Evolutionary conservation across 2,888 invertebrate species (phyloP), one percentile per base, ranked within the genome.

Genomic region (Papilio elwesi): DNA sequence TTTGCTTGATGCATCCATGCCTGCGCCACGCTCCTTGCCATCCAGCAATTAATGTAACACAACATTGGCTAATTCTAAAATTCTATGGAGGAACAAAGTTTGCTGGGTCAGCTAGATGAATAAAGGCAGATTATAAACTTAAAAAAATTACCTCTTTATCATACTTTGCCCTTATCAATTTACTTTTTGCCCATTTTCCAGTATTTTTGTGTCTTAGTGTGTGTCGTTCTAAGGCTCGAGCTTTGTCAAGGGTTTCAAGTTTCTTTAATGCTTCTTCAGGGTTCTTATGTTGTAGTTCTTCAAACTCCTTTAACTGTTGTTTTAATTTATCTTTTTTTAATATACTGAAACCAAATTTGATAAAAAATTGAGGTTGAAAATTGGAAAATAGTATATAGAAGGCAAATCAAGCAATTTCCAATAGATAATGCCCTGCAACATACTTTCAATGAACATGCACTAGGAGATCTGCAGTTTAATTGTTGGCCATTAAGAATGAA

Each of bases 181-280:
- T 96, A 86, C 96, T 97, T 84, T 96, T 97, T 0, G 98, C 98
- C 98, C 98, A 99, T 82, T 98, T 97, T n/a, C 98, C 98, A n/a
- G 98, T 98, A 81, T 97, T 98, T 82, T 97, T 97, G 88, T 99
- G 99, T 70, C 98, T 96, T 74, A 99, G 93, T 70, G 96, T 97
- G 84, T 98, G 97, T 78, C 99, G 94, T 87, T 99, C 99, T 85
- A 97, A 89, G 10, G 98, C 97, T 80, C 99, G 95, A 38, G 95
- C 95, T 84, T 95, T 97, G 78, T 99, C 98, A 73, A 99, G 89
- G 76, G 96, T 95, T 80, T 98, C 96, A n/a, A 99, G 87, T 86
- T 97, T 97, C 79, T 97, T 96, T 13, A 98, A 85, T 1, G 99
- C 99, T 74, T 97, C 97, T 82, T 98, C 97, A 0, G 99, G 99